A percentile compares a stretch with the other conserved stretches of the same genome.
phyloP scores from a whole-genome alignment of 2,113 vertebrate genomes.

The Ellobius talpinus region DNA sequence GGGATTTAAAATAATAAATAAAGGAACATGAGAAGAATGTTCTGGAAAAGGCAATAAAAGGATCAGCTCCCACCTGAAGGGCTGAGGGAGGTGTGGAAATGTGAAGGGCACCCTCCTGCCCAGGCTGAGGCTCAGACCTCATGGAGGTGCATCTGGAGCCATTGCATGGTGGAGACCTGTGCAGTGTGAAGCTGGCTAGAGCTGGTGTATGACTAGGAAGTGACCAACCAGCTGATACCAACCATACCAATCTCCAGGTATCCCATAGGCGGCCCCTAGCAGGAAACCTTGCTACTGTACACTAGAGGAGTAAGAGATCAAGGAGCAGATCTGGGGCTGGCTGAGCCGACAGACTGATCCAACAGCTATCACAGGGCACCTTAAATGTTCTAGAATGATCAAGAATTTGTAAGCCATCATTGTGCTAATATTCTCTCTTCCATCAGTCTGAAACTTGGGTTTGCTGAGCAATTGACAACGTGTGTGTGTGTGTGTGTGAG shows the following conservation, averaged over 20 bases:
- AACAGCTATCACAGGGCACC: neutral
- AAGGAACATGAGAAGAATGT: neutral
- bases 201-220: too few species aligned
- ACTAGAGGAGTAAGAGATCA: neutral
- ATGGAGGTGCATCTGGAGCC: neutral
- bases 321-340: neutral
- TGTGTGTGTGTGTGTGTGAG: too few species aligned
- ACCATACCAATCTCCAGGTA: too few species aligned
- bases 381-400: neutral
- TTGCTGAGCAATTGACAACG: neutral
- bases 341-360: neutral
- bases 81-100: neutral
- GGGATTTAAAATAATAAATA: neutral
- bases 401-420: neutral
- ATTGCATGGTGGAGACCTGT: neutral
- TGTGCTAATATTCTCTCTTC: neutral
- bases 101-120: neutral
- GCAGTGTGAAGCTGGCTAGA: too few species aligned
- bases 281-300: neutral
- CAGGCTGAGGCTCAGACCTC: neutral
- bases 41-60: neutral
- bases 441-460: neutral
- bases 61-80: neutral
- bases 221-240: accelerated
- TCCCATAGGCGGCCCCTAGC: neutral